Base-by-base conservation (phyloP, 2,888 invertebrate genomes). In the Pseudococcus jackbeardsleyi region DNA sequence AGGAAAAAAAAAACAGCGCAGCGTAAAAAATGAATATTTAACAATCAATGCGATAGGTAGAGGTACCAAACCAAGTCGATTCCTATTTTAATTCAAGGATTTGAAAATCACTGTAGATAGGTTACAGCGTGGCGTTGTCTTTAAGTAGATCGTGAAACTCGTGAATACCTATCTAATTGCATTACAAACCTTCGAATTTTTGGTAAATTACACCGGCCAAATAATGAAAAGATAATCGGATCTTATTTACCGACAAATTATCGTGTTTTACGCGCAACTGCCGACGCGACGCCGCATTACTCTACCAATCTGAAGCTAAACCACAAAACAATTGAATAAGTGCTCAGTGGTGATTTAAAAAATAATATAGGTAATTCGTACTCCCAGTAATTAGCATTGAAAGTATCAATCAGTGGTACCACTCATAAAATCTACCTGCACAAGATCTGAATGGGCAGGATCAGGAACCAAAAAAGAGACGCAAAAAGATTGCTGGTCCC, bases 181-280 rank as follows among this genome's bases (percentile, higher is more conserved):
- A 33, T 72, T 33, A 3, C 33, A 72, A 72, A 72, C 68, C 68
- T 72, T 72, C 68, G 33, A 72, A 72, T 72, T 33, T 72, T 72
- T 72, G 2, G 33, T 33, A 33, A 72, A 33, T 72, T 72, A 8
- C 50, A 64, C 22, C 22, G 19, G 33, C 26, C 68, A 33, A 72
- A 33, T 72, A 33, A 26, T 33, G 26, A 33, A 33, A 15, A 22
- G 68, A 72, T 33, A 72, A 72, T 72, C 12, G 33, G 33, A 12
- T 72, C 68, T 26, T 33, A 72, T 72, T 72, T 26, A 33, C 26
- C 26, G 26, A 12, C 33, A 33, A 72, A 72, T 72, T 72, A 72
- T 72, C 68, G 68, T 33, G 12, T 72, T 72, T 72, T 72, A 72
- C 68, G 68, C 68, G 26, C 68, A 72, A 72, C 33, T 72, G 26